Conservation (phyloP, 2,113 vertebrate genomes). For the Chamaetylas fuelleborni region DNA sequence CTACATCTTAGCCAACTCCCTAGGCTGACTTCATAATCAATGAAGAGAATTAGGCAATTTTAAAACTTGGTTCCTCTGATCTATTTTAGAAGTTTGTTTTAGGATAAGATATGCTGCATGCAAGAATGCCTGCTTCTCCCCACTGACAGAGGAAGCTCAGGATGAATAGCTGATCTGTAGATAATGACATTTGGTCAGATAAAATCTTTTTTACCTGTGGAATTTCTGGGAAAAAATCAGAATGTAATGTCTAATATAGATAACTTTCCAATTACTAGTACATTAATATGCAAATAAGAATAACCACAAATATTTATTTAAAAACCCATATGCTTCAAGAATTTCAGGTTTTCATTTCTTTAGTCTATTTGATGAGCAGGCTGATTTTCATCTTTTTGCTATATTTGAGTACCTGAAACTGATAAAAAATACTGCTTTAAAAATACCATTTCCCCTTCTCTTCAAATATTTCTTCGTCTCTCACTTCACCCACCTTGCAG, state of each 20-base stretch:
- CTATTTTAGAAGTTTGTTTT: constrained; percentile 36
- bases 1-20: not conserved
- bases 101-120: not conserved
- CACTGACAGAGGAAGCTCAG: not conserved
- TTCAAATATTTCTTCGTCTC: not conserved
- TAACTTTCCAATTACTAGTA: not conserved
- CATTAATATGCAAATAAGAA: not conserved
- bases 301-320: not conserved
- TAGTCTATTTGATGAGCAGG: not conserved
- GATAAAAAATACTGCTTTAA: not conserved
- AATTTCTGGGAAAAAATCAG: not conserved
- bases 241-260: not conserved
- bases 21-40: constrained; percentile 22
- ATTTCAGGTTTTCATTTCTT: not conserved
- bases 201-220: not conserved
- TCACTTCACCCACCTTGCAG: not conserved
- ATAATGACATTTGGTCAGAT: not conserved
- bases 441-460: not conserved
- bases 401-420: not conserved
- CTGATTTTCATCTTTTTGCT: not conserved
- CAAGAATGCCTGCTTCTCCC: not conserved
- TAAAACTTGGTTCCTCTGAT: not conserved
- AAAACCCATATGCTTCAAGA: not conserved
- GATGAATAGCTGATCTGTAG: not conserved
- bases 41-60: constrained; percentile 23